Base-by-base conservation (phyloP, 2,113 vertebrate genomes). In the Poicephalus gulielmi region DNA sequence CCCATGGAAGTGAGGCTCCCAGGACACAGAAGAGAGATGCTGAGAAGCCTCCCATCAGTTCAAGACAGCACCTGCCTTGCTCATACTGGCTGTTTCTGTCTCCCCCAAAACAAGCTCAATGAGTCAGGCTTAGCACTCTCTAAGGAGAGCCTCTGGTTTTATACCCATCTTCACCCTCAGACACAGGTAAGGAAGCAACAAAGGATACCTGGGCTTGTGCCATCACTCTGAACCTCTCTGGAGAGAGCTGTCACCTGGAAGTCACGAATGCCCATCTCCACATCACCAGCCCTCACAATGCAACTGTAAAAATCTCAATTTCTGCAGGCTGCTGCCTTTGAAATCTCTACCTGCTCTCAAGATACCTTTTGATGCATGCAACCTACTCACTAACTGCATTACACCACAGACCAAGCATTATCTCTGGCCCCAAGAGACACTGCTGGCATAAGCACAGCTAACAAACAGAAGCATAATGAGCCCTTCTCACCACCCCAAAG, bases 391-490 rank as follows among this genome's bases (percentile, higher is more conserved):
- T 74, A 83, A 60, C 55, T 10, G 12, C 6, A 7, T 88, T 64
- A 86, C 52, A 92, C 20, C 43, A 43, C 67, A 47, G 75, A 75
- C 20, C 1, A 2, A 83, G 86, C 0, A 0, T 92, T 75, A 53
- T 55, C 82, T 91, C 92, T 9, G 2, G 59, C 79, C 92, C 59
- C 85, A 62, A 11, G 73, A 94, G 95, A 62, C 46, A 13, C 46
- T 47, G 71, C 31, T 70, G 86, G 79, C 82, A 92, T n/a, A 83
- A 78, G 90, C 91, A 91, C 49, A 91, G 77, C 94, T 71, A 90
- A 86, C 88, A 91, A 92, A 86, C 66, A 96, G 76, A 57, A 93
- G 79, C 64, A 46, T 74, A 87, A 92, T 69, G 85, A 91, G 86
- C 41, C 60, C 83, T 81, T 63, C 84, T 93, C 53, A 31, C 84